Conservation (phyloP, 2,113 vertebrate genomes). For the Pseudolaguvia tuberculata region DNA sequence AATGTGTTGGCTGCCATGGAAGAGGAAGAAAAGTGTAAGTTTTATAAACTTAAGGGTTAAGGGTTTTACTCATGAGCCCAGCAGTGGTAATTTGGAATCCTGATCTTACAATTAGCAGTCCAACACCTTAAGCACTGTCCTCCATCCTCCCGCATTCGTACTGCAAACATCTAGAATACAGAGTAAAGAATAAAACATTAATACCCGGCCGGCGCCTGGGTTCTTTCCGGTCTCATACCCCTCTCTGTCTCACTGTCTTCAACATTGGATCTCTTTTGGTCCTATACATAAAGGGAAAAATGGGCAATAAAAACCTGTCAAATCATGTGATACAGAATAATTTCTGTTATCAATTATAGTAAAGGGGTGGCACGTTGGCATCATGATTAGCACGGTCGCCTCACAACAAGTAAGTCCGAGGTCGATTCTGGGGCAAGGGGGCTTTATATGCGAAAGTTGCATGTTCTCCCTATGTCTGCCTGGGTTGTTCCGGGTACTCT, state of each 20-base stretch:
- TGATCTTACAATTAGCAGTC: too few species aligned
- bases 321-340: background rate
- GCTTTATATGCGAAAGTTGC: too few species aligned
- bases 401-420: too few species aligned
- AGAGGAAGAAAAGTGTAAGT: conserved; percentile 59
- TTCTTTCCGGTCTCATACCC: too few species aligned
- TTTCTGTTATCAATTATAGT: background rate
- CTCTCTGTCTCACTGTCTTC: background rate
- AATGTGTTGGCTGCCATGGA: conserved; percentile 62
- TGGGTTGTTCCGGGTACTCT: too few species aligned
- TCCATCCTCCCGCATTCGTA: background rate
- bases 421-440: background rate
- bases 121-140: too few species aligned
- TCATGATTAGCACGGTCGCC: too few species aligned
- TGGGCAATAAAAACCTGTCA: too few species aligned
- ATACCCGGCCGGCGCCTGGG: too few species aligned
- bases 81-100: too few species aligned
- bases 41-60: background rate
- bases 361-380: background rate
- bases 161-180: background rate
- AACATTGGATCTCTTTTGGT: background rate
- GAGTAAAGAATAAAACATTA: background rate
- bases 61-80: too few species aligned
- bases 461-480: too few species aligned
- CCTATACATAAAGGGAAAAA: background rate